Evolutionary conservation across 2,888 invertebrate genomes (phyloP).

Genomic region (Ochropleura plecta): DNA sequence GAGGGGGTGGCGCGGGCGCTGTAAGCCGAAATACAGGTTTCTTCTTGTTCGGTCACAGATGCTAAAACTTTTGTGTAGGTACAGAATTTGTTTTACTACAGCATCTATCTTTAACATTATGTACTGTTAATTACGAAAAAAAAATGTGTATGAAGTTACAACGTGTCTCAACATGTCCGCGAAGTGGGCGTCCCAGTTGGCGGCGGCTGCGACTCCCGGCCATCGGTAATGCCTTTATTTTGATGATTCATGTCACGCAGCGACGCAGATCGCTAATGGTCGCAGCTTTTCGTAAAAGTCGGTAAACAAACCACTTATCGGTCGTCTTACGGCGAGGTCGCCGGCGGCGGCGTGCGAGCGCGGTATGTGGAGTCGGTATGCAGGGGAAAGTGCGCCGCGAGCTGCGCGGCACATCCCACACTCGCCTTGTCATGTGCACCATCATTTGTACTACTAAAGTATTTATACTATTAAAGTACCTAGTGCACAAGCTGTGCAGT

Average conservation of each 20-base stretch:
- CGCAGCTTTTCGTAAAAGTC: conserved; percentile 38
- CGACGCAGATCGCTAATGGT: conserved; percentile 20
- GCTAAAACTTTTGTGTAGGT: no score
- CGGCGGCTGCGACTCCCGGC: conserved; percentile 5
- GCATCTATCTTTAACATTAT: no score
- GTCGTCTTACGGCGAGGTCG: conserved; percentile 4
- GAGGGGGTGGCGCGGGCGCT: no score
- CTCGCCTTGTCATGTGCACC: not conserved
- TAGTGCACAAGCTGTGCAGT: not conserved
- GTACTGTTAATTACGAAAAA: no score
- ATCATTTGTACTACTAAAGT: not conserved
- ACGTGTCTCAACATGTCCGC: conserved; percentile 34
- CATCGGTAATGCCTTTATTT: conserved; percentile 27
- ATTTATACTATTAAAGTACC: not conserved
- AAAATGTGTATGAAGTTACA: no score
- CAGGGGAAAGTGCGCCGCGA: conserved; percentile 61
- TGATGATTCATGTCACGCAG: conserved; percentile 39
- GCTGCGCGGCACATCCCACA: conserved; percentile 29
- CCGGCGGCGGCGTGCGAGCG: conserved; percentile 16
- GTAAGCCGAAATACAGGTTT: no score
- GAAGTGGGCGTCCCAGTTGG: conserved; percentile 28
- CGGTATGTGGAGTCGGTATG: conserved; percentile 48
- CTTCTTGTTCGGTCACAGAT: no score
- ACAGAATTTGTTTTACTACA: no score
- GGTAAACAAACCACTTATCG: conserved; percentile 44